Evolutionary conservation across 2,888 invertebrate genomes (phyloP).

Genomic region (Galerucella pusilla): DNA sequence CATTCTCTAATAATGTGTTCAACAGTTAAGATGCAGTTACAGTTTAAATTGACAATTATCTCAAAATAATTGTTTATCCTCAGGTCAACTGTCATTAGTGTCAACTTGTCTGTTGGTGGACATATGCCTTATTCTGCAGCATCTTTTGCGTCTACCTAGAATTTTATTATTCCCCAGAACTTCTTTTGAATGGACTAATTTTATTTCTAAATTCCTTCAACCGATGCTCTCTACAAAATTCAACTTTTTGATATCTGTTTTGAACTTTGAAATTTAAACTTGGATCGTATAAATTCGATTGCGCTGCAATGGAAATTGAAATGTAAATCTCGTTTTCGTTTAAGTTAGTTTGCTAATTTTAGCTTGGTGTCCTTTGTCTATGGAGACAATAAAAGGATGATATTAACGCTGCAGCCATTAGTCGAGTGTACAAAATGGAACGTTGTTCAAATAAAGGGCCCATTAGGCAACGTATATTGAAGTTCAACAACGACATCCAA

Average conservation of each 20-base stretch:
- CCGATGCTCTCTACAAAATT: conserved; percentile 2
- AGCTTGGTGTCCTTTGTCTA: conserved; percentile 25
- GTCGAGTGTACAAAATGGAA: conserved; percentile 23
- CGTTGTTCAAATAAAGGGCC: conserved; percentile 19
- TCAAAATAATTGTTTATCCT: too few relatives aligned
- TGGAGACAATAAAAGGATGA: conserved; percentile 24
- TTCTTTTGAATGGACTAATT: background rate
- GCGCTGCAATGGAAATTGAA: conserved; percentile 17
- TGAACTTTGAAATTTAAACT: conserved; percentile 31
- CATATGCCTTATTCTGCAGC: background rate
- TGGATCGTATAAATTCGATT: background rate
- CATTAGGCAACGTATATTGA: conserved; percentile 5
- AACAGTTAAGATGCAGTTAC: too few relatives aligned
- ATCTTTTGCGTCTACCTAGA: background rate
- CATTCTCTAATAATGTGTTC: too few relatives aligned
- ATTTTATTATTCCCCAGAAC: background rate
- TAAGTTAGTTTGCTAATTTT: conserved; percentile 27
- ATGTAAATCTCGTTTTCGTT: conserved; percentile 28
- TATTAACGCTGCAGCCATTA: conserved; percentile 25
- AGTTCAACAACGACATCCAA: background rate
- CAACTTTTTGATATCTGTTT: conserved; percentile 26
- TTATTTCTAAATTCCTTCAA: conserved; percentile 10
- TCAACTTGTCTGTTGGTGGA: too few relatives aligned
- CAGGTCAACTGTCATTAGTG: too few relatives aligned
- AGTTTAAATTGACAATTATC: too few relatives aligned